A percentile compares a stretch with the other conserved stretches of the same genome.
phyloP scores from a whole-genome alignment of 2,113 vertebrate genomes.

The Callipepla squamata region DNA sequence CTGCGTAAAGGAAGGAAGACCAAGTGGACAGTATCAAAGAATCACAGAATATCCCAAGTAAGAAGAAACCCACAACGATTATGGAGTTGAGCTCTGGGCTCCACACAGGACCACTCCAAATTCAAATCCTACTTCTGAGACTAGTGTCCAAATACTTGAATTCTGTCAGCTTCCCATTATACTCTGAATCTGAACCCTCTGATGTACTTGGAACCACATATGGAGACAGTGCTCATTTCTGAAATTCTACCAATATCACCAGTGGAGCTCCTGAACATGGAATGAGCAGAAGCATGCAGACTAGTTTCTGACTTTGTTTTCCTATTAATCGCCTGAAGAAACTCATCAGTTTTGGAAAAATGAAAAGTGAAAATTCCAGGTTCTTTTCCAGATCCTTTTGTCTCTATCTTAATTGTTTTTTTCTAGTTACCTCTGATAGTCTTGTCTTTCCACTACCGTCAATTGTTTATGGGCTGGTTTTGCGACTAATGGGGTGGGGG shows the following conservation, averaged over 20 bases:
- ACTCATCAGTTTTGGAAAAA: fast-evolving
- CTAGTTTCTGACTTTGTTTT: too few relatives aligned
- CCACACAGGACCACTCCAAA: too few relatives aligned
- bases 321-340: background rate
- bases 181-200: background rate
- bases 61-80: too few relatives aligned
- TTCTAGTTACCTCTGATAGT: background rate
- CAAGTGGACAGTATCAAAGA: background rate
- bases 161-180: background rate
- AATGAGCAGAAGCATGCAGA: background rate
- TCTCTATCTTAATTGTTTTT: background rate
- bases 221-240: fast-evolving
- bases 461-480: too few relatives aligned
- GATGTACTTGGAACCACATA: fast-evolving
- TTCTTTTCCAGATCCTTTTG: background rate
- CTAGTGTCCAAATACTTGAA: too few relatives aligned
- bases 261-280: background rate
- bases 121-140: too few relatives aligned
- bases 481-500: too few relatives aligned
- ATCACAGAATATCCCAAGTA: too few relatives aligned
- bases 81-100: too few relatives aligned
- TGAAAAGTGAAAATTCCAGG: background rate
- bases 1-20: fast-evolving
- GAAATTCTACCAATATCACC: fast-evolving
- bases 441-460: background rate